Base-by-base conservation (phyloP, 2,797 vertebrate genomes). In the Steatocranus sp. region DNA sequence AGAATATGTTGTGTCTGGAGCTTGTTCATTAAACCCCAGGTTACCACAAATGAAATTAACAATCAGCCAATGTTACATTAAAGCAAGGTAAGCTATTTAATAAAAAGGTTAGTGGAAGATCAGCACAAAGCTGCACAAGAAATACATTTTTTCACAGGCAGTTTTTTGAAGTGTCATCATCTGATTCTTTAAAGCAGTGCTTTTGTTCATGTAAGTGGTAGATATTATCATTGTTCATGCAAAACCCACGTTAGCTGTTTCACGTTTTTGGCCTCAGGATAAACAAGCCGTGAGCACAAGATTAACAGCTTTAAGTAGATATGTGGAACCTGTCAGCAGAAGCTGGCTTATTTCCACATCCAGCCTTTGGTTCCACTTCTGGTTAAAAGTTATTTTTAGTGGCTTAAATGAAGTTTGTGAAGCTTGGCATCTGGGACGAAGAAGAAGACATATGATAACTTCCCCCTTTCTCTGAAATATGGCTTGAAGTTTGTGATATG, bases 391-490 rank as follows among this genome's bases (percentile, higher is more conserved):
- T 73, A 46, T 48, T 73, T 73, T 73, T 73, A 27, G 25, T 18
- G 41, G 41, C 23, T 53, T 76, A 2, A 27, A 41, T 38, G 23
- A 76, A 53, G 23, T 50, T 46, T 17, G 14, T 27, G 20, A 18
- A 46, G 38, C 14, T 25, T 7, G 2, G 15, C 80, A 78, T 81
- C 79, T 79, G 83, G 61, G 11, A 18, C 2, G 3, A 43, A n/a
- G 51, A 34, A 7, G 30, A 75, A 23, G 36, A 68, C 48, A 20
- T 76, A 54, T 56, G 77, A 80, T 43, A 41, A 80, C 79, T 34
- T 87, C 75, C 54, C 74, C 53, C 25, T 20, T 46, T 48, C 6
- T 73, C 41, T 70, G 41, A 70, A 46, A 46, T 70, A 27, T 27
- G 14, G 66, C 41, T 43, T 12, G 25, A 41, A n/a, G 23, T 73